Base-by-base conservation (phyloP, 2,888 invertebrate genomes). In the Teleogryllus oceanicus region DNA sequence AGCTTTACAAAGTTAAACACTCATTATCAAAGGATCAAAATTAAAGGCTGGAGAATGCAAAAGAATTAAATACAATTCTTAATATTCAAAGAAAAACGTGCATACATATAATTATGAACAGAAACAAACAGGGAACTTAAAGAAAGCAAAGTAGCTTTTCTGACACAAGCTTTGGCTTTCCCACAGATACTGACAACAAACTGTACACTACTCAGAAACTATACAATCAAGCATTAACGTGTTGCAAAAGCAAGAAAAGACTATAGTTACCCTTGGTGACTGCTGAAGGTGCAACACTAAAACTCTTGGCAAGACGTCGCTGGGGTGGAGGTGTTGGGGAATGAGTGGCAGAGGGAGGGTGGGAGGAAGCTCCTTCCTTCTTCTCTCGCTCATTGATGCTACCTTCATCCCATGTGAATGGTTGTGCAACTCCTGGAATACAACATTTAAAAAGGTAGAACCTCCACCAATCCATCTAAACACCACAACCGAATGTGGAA, bases 281-380 rank as follows among this genome's bases (percentile, higher is more conserved):
- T 85, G 91, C 89, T 85, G 93, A 91, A 85, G 94, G 92, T 85
- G 95, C 92, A 85, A 95, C 95, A 89, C 95, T 95, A 91, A 96
- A 96, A 88, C 95, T 96, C 90, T 96, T 96, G 85, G 96, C 95
- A 87, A 96, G 92, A 85, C 96, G 92, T 85, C 96, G 92, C 88
- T 95, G 95, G 84, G 95, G 91, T 84, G 96, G 95, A 85, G 95
- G 95, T 84, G 95, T 95, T 83, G 92, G 92, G 84, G 92, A 92
- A 85, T 92, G 92, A 83, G 90, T 91, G 84, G 89, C 89, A 87
- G 82, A 85, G 80, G 81, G 82, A 62, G 81, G 81, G 37, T 81
- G 80, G 62, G 76, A 80, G 74, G 75, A 80, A 79, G 76, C 51
- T 49, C 81, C 81, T 77, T 88, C 87, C 84, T 87, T 85, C 85